These are phyloP conservation scores for Alaudala cheleensis DNA, from an alignment of 2,113 vertebrate genomes.

Conservation along the genomic window DNA sequence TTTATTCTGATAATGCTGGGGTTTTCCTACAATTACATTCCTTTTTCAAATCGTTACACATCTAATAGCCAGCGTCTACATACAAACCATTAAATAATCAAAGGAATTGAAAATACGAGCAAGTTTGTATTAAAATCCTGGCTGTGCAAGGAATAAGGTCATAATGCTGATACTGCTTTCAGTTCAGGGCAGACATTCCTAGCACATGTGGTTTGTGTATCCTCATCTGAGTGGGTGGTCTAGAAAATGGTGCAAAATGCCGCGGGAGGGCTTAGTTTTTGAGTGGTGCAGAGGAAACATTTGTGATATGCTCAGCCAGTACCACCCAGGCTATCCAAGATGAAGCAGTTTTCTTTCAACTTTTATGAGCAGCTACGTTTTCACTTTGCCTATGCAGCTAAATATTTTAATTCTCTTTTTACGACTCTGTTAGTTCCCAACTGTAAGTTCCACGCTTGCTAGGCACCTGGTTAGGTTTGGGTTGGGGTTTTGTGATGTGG, in stretches of 20 bases:
- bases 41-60: slow-evolving; percentile 3
- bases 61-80: slow-evolving; percentile 11
- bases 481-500: background rate
- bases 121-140: slow-evolving; percentile 54
- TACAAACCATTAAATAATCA: slow-evolving; percentile 59
- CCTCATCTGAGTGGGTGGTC: slow-evolving; percentile 81
- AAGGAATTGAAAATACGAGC: slow-evolving; percentile 65
- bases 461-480: background rate
- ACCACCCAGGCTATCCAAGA: slow-evolving; percentile 19
- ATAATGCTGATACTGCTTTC: slow-evolving; percentile 66
- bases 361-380: slow-evolving; percentile 32
- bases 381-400: slow-evolving; percentile 24
- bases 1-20: background rate
- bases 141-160: slow-evolving; percentile 56
- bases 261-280: slow-evolving; percentile 58
- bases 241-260: slow-evolving; percentile 60
- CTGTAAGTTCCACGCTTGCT: background rate
- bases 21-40: background rate
- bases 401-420: slow-evolving; percentile 43
- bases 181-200: slow-evolving; percentile 60
- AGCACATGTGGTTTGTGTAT: slow-evolving; percentile 80
- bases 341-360: slow-evolving; percentile 59
- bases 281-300: slow-evolving; percentile 20
- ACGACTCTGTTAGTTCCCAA: background rate
- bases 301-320: background rate